Evolutionary conservation across 2,113 vertebrate genomes (phyloP), one percentile per base, ranked within the genome.

Genomic region (Apistogramma diplotaenia): DNA sequence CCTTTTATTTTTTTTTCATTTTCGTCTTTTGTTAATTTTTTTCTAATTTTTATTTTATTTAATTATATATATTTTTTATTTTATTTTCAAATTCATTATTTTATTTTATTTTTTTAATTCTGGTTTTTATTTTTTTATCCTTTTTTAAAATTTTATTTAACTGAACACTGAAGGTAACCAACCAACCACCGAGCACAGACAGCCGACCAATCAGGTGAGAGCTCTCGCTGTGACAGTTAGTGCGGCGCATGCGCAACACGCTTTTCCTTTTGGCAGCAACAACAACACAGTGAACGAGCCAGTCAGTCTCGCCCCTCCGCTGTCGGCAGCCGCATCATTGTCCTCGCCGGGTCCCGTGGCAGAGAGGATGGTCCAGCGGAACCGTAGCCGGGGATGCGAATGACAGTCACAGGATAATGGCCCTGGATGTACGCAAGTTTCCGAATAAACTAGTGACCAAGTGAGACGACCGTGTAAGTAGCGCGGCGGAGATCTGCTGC

Each of bases 281-380:
- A 92, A 91, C 89, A 91, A 92, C 89, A 92, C 8, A 86, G 74
- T 18, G 72, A 84, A 60, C 58, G 37, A 55, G 54, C 29, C 78
- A 60, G 87, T 70, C 78, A 76, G 85, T 76, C 75, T 90, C 83
- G 76, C 85, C 87, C 79, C 85, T 84, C 61, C 56, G 40, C 75
- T 67, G 85, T 11, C 76, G 76, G 86, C 81, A 70, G 60, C 75
- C 54, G 11, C 80, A 62, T 16, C 79, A 40, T 61, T 80, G 72
- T 79, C 49, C 55, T 76, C 51, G 57, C 89, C 85, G 88, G 86
- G 43, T 88, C 79, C 75, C 75, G 81, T 79, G 87, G 75, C 78
- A 79, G 89, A 83, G 83, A 92, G 87, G 84, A 94, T 92, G 92
- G 67, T 92, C 65, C 86, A 90, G 82, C 78, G 40, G 85, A 83